A percentile compares a stretch with the other conserved stretches of the same genome.
These are phyloP conservation scores for Nothoprocta pentlandii DNA, from an alignment of 2,113 vertebrate species.

Conservation along the genomic window DNA sequence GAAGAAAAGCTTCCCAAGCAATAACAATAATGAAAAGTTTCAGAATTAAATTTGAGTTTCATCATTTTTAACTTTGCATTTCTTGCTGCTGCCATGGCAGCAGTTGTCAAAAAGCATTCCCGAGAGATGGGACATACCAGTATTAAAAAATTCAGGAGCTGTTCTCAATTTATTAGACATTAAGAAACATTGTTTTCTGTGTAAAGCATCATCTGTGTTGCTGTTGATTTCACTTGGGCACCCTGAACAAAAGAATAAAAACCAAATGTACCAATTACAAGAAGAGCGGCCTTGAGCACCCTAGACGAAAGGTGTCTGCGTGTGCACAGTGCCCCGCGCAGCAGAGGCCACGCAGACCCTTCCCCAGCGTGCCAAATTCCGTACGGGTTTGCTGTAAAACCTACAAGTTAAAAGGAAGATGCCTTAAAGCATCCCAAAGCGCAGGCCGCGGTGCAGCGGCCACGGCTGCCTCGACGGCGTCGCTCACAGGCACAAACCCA, in stretches of 20 bases:
- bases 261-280: not conserved
- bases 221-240: not conserved
- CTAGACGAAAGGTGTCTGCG: not conserved
- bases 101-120: not conserved
- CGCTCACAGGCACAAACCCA: not conserved
- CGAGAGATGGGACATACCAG: not conserved
- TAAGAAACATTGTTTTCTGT: not conserved
- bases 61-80: not conserved
- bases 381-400: not conserved
- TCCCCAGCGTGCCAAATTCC: not conserved
- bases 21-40: not conserved
- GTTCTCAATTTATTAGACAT: not conserved
- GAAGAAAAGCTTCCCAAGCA: not conserved
- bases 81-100: not conserved
- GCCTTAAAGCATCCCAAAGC: not conserved
- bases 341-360: not conserved
- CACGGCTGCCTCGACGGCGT: not conserved
- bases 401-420: not conserved
- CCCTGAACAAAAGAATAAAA: not conserved
- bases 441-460: not conserved
- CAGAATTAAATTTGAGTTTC: not conserved
- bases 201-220: not conserved
- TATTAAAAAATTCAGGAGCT: not conserved
- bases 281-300: not conserved
- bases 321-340: too few species aligned